Conservation (phyloP, 2,888 invertebrate species). For the Drosophila paracracens region DNA sequence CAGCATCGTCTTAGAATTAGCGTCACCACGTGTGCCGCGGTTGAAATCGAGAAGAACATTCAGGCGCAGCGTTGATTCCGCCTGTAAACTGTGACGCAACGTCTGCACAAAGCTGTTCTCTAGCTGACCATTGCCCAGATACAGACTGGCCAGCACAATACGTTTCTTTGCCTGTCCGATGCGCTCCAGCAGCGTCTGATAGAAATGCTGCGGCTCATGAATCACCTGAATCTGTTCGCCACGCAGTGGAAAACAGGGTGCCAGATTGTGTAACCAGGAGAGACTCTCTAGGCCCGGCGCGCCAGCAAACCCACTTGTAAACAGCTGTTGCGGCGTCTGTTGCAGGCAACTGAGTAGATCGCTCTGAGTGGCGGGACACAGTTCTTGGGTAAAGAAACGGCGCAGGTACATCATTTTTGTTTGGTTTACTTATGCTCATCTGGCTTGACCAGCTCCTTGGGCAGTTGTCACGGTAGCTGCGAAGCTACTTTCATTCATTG, state of each 20-base stretch:
- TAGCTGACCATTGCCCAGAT: slow-evolving; percentile 94
- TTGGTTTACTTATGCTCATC: slow-evolving; percentile 11
- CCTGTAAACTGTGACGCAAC: slow-evolving; percentile 87
- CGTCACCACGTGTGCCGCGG: slow-evolving; percentile 92
- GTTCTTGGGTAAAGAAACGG: slow-evolving; percentile 82
- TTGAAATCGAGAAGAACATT: slow-evolving; percentile 94
- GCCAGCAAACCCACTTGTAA: slow-evolving; percentile 62
- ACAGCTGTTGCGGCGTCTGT: slow-evolving; percentile 69
- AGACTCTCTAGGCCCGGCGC: slow-evolving; percentile 86
- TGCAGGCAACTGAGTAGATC: slow-evolving; percentile 78
- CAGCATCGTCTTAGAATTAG: slow-evolving; percentile 92
- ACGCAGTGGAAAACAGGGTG: slow-evolving; percentile 90
- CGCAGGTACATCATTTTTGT: slow-evolving; percentile 76
- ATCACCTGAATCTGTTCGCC: slow-evolving; percentile 90
- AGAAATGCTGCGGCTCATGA: slow-evolving; percentile 91
- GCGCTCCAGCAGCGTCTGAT: slow-evolving; percentile 89
- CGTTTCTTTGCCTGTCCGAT: slow-evolving; percentile 89
- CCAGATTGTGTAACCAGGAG: slow-evolving; percentile 87
- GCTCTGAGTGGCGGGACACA: slow-evolving; percentile 70
- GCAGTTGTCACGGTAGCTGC: slow-evolving; percentile 15
- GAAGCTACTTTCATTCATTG: slow-evolving; percentile 47
- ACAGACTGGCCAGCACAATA: slow-evolving; percentile 95
- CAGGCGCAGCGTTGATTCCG: slow-evolving; percentile 86
- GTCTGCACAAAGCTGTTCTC: slow-evolving; percentile 92
- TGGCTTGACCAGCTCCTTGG: slow-evolving; percentile 16